Evolutionary conservation across 2,797 vertebrate genomes (phyloP), one percentile per base, ranked within the genome.

Genomic region (Babyrousa celebensis): DNA sequence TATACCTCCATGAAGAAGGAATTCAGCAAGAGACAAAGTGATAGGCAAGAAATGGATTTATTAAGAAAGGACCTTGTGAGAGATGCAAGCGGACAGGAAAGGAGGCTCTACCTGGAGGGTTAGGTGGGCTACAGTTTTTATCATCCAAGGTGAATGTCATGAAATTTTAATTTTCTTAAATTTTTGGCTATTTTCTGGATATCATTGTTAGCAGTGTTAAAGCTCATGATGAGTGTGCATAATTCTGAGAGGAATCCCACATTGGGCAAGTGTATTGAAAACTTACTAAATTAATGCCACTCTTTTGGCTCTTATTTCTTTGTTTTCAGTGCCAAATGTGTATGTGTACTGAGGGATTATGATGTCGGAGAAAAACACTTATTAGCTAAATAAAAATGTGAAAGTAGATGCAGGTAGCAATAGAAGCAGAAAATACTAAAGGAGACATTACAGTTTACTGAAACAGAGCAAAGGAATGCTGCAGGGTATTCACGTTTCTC

Each of bases 151-250:
- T 36, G 36, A 36, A 36, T 36, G 36, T 36, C 36, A 36, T 85
- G 15, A 72, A 72, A 79, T 89, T 88, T 79, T 43, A 67, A 12
- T n/a, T 88, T 91, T 32, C 63, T 94, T 63, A 9, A 21, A 21
- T 16, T 72, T 68, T 63, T 32, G 18, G 12, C 89, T n/a, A 10
- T 88, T 94, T 94, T 36, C 36, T 67, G 25, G 15, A 17, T 84
- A 25, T 83, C 88, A 27, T 60, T 88, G 63, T 0, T 60, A 78
- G 40, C 48, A 40, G 15, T 83, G 43, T 78, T 36, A 70, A 52
- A 36, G 23, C 78, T 52, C 25, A 14, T 62, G 48, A 67, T 67
- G 20, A 71, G 58, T 72, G 11, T 67, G 48, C 52, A 67, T 29
- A 60, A 79, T 40, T 94, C 60, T 36, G 36, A 60, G 72, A 67